Percentiles rank a stretch among this genome's conserved stretches.
phyloP scores from a whole-genome alignment of 2,888 invertebrate species.

The Choristoneura rosaceana region DNA sequence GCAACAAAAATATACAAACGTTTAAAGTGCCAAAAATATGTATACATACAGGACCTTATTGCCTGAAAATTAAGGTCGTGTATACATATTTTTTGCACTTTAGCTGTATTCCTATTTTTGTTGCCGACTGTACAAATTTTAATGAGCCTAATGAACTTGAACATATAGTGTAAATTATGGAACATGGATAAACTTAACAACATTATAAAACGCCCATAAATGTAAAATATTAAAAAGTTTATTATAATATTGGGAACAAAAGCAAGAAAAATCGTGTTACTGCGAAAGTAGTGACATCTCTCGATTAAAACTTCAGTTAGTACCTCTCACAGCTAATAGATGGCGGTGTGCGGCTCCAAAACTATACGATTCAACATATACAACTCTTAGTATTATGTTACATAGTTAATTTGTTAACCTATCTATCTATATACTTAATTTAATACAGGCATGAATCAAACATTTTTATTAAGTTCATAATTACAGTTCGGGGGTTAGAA shows the following conservation, averaged over 20 bases:
- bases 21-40: too few species aligned
- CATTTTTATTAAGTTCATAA: slow-evolving; percentile 16
- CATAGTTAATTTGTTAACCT: slow-evolving; percentile 60
- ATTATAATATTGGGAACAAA: not conserved
- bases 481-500: not conserved
- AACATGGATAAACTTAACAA: too few species aligned
- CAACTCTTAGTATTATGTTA: slow-evolving; percentile 50
- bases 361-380: slow-evolving; percentile 51
- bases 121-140: too few species aligned
- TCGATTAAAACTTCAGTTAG: slow-evolving; percentile 1
- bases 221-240: too few species aligned
- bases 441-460: slow-evolving; percentile 50
- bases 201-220: too few species aligned
- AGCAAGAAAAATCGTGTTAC: not conserved
- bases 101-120: too few species aligned
- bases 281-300: slow-evolving; percentile 7
- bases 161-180: too few species aligned
- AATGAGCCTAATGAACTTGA: too few species aligned
- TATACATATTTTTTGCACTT: too few species aligned
- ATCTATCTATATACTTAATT: slow-evolving; percentile 58
- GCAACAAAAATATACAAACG: too few species aligned
- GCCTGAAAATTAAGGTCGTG: too few species aligned
- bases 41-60: too few species aligned
- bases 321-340: not conserved
- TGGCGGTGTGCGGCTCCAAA: slow-evolving; percentile 1